These are phyloP conservation scores for Lottia gigantea DNA, from an alignment of 2,888 invertebrate genomes.

Conservation along the genomic window DNA sequence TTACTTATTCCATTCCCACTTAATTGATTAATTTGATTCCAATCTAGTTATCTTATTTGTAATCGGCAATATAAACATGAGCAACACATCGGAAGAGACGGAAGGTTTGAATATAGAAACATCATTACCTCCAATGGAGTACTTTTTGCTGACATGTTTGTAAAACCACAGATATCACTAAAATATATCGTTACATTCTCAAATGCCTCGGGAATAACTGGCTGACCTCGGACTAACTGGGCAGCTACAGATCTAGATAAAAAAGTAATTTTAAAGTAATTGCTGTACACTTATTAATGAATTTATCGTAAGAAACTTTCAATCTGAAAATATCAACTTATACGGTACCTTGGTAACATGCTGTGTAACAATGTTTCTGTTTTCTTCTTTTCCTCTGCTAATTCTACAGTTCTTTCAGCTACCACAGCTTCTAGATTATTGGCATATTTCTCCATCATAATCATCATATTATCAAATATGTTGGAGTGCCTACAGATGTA, in stretches of 20 bases:
- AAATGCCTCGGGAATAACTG: conserved; percentile 90
- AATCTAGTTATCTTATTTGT: no score
- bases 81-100: no score
- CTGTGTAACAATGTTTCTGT: conserved; percentile 84
- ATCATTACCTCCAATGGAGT: conserved; percentile 55
- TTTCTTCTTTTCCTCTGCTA: conserved; percentile 96
- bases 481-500: conserved; percentile 73
- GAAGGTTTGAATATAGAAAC: background rate
- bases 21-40: no score
- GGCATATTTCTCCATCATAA: conserved; percentile 97
- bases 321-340: background rate
- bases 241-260: conserved; percentile 76
- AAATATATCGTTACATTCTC: conserved; percentile 91
- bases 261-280: background rate
- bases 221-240: conserved; percentile 86
- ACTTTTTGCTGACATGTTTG: conserved; percentile 57
- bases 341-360: conserved; percentile 66
- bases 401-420: conserved; percentile 90
- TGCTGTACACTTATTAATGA: background rate
- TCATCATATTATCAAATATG: conserved; percentile 97
- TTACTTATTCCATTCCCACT: no score
- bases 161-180: conserved; percentile 77
- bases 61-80: no score
- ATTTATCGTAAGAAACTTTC: background rate
- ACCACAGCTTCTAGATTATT: conserved; percentile 93